phyloP scores from a whole-genome alignment of 2,888 invertebrate species.

The Erebia epiphron region DNA sequence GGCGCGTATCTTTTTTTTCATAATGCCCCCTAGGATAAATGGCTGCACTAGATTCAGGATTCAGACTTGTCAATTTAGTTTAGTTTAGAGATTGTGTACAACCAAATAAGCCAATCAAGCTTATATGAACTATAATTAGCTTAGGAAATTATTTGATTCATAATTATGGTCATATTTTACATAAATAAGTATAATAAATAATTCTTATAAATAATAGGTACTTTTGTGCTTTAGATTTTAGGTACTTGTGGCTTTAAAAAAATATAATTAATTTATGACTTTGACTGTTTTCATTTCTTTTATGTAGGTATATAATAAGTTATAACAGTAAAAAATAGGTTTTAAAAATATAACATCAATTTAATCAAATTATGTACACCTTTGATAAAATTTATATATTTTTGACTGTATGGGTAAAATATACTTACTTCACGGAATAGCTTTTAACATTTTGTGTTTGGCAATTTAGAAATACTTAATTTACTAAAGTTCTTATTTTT shows the following conservation, averaged over 20 bases:
- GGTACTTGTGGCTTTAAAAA: background rate
- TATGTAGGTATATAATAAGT: no score
- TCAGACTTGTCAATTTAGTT: no score
- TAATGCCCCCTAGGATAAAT: no score
- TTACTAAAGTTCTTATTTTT: background rate
- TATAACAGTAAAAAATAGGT: background rate
- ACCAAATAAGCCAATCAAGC: no score
- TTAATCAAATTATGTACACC: background rate
- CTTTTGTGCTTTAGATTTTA: background rate
- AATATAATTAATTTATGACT: background rate
- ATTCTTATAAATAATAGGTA: background rate
- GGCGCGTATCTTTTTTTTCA: no score
- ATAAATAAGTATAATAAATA: background rate
- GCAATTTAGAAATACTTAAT: constrained; percentile 6
- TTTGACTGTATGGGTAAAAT: background rate
- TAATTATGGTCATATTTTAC: no score
- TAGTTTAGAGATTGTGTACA: no score
- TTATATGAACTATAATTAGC: no score
- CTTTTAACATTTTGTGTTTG: constrained; percentile 2
- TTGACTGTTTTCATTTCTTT: background rate
- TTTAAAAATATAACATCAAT: constrained; percentile 7
- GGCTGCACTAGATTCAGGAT: no score
- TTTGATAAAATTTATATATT: background rate
- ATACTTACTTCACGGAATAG: background rate
- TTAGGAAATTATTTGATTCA: no score